Conservation (phyloP, 2,113 vertebrate genomes). For the Bungarus multicinctus region DNA sequence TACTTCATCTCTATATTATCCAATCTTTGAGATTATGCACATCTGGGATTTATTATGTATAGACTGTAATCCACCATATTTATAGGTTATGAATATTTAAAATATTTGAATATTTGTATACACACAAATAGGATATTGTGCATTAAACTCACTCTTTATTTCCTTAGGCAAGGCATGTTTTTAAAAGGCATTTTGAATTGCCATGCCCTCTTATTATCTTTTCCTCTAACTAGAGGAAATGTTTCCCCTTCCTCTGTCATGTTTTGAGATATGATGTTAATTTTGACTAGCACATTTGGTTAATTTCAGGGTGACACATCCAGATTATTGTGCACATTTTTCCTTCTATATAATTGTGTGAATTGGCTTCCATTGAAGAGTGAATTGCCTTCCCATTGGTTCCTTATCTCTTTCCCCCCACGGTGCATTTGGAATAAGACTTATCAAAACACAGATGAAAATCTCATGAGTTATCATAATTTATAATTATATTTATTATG, state of each 20-base stretch:
- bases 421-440: not conserved
- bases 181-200: not conserved
- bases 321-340: not conserved
- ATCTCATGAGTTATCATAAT: not conserved
- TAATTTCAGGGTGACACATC: not conserved
- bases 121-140: not conserved
- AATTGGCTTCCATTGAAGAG: not conserved
- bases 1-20: not conserved
- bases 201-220: not conserved
- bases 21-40: not conserved
- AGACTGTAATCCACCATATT: not conserved
- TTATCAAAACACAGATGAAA: constrained; percentile 3
- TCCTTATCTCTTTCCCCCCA: not conserved
- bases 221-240: not conserved
- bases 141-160: not conserved
- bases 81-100: not conserved
- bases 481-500: constrained; percentile 1
- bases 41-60: not conserved
- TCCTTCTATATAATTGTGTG: not conserved
- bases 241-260: not conserved
- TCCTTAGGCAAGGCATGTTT: not conserved
- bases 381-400: not conserved
- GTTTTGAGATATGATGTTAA: not conserved
- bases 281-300: not conserved
- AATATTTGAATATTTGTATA: not conserved